Conservation (phyloP, 2,113 vertebrate genomes). For the Nematolebias whitei region DNA sequence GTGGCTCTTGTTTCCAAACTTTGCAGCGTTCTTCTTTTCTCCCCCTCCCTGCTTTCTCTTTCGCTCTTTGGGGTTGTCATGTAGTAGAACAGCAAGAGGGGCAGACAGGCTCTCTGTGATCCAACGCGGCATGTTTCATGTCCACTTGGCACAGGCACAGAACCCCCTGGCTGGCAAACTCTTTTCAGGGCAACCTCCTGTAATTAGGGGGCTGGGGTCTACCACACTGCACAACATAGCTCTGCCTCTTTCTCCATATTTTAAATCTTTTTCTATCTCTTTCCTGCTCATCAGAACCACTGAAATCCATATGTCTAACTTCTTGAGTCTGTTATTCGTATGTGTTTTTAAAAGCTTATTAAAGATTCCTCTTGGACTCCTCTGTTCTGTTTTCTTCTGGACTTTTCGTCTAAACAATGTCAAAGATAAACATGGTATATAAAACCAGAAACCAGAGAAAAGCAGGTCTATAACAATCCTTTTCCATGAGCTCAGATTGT, state of each 20-base stretch:
- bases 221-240: conserved; percentile 69
- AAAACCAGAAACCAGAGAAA: background rate
- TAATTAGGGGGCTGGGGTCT: conserved; percentile 92
- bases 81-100: conserved; percentile 74
- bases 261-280: conserved; percentile 17
- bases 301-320: conserved; percentile 31
- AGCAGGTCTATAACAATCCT: background rate
- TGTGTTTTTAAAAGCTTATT: background rate
- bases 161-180: conserved; percentile 85
- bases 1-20: conserved; percentile 50
- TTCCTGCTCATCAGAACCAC: conserved; percentile 26
- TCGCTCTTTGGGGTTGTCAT: conserved; percentile 69
- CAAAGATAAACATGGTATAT: background rate
- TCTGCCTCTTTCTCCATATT: conserved; percentile 61
- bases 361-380: background rate
- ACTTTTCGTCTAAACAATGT: conserved; percentile 1
- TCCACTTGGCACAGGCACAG: conserved; percentile 82
- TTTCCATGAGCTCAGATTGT: background rate
- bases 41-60: conserved; percentile 13
- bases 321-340: conserved; percentile 2
- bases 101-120: conserved; percentile 79
- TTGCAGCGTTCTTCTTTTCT: conserved; percentile 10
- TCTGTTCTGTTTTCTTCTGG: background rate
- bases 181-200: conserved; percentile 89
- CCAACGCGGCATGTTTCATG: conserved; percentile 82